Evolutionary conservation across 1,140 invertebrate genomes (phyloP).

Genomic region (Zaprionus vittiger): DNA sequence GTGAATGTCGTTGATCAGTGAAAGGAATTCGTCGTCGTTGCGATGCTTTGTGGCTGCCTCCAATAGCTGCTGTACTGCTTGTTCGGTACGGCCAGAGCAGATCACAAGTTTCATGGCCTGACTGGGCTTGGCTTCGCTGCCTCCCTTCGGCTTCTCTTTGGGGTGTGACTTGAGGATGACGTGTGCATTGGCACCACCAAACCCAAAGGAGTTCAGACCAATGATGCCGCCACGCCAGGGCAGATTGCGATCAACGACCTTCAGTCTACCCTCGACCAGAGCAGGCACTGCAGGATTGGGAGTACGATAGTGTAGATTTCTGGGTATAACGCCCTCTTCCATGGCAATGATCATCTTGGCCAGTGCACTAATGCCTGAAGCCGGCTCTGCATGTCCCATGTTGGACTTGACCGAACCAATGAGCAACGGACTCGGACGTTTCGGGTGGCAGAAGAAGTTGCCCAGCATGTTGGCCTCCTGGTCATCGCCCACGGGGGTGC

Average conservation of each 20-base stretch:
- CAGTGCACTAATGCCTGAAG: conserved; percentile 95
- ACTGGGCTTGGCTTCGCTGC: conserved; percentile 61
- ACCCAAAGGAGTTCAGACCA: conserved; percentile 98
- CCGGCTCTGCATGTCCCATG: conserved; percentile 98
- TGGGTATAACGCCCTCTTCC: conserved; percentile 93
- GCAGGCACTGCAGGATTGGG: conserved; percentile 96
- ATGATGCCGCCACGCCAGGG: conserved; percentile 94
- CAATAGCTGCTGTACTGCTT: conserved; percentile 89
- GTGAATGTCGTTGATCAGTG: conserved; percentile 91
- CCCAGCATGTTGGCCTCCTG: conserved; percentile 97
- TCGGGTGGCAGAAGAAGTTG: conserved; percentile 93
- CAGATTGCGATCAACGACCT: conserved; percentile 92
- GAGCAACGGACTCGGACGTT: conserved; percentile 91
- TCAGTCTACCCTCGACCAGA: conserved; percentile 92
- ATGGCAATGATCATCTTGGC: conserved; percentile 96
- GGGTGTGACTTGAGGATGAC: conserved; percentile 92
- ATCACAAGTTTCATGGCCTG: conserved; percentile 89
- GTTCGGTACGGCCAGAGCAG: conserved; percentile 93
- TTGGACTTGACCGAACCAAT: conserved; percentile 99
- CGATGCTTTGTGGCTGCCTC: conserved; percentile 86
- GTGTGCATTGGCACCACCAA: conserved; percentile 99
- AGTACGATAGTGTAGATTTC: conserved; percentile 94
- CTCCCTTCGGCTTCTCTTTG: conserved; percentile 86
- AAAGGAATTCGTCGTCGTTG: conserved; percentile 91
- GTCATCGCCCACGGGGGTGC: conserved; percentile 97